Evolutionary conservation across 2,888 invertebrate genomes (phyloP).

Genomic region (Acrobasis suavella): DNA sequence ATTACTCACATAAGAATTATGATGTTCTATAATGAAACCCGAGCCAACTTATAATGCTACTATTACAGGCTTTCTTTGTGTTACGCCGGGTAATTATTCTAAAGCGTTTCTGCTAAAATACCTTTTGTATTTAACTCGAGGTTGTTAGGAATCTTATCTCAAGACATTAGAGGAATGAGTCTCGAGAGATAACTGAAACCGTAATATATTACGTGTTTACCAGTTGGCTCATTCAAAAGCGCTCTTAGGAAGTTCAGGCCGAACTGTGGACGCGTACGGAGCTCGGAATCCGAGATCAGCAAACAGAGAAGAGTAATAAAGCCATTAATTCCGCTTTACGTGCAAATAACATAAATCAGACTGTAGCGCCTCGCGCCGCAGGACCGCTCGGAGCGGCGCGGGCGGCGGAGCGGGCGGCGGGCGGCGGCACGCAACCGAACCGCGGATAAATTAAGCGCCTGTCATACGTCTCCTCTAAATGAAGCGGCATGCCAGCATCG

Average conservation of each 20-base stretch:
- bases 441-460: conserved; percentile 68
- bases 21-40: conserved; percentile 70
- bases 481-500: conserved; percentile 47
- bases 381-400: conserved; percentile 57
- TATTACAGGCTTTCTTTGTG: conserved; percentile 37
- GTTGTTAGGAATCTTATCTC: conserved; percentile 38
- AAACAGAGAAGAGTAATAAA: conserved; percentile 79
- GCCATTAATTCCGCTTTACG: conserved; percentile 81
- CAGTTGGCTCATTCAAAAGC: conserved; percentile 58
- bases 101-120: conserved; percentile 22
- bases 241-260: conserved; percentile 58
- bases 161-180: conserved; percentile 37
- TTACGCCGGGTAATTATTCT: conserved; percentile 26
- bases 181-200: conserved; percentile 40
- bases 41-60: conserved; percentile 54
- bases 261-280: conserved; percentile 55
- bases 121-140: conserved; percentile 31
- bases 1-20: conserved; percentile 77
- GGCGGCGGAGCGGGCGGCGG: conserved; percentile 17
- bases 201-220: conserved; percentile 54
- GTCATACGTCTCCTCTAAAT: conserved; percentile 62
- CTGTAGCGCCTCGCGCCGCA: conserved; percentile 71
- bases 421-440: conserved; percentile 50
- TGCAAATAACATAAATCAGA: conserved; percentile 82
- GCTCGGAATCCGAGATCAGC: conserved; percentile 65